Percentiles rank a stretch among this genome's conserved stretches.
Conservation (phyloP, 2,797 vertebrate genomes). For the Syngnathus rostellatus region DNA sequence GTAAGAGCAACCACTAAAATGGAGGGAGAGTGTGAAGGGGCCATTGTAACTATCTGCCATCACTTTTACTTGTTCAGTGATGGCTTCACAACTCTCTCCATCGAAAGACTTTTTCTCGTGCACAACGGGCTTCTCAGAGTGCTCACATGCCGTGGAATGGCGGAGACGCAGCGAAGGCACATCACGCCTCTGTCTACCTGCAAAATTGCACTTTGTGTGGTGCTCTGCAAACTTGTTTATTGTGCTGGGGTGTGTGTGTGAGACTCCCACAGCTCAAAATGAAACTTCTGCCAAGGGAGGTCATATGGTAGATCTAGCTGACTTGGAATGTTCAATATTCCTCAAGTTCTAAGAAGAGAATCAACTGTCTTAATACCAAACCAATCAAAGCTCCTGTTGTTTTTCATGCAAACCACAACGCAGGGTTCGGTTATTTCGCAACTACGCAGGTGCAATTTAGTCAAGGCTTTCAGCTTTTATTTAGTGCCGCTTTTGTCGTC, state of each 20-base stretch:
- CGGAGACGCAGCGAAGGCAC: slow-evolving; percentile 37
- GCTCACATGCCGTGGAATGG: slow-evolving; percentile 63
- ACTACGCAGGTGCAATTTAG: slow-evolving; percentile 48
- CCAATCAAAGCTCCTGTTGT: slow-evolving; percentile 53
- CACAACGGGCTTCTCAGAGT: slow-evolving; percentile 57
- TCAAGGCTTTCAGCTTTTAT: slow-evolving; percentile 38
- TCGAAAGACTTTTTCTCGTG: slow-evolving; percentile 19
- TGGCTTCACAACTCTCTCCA: not conserved
- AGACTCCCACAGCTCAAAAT: slow-evolving; percentile 43
- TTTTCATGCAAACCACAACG: slow-evolving; percentile 43
- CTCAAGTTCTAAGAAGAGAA: slow-evolving; percentile 59
- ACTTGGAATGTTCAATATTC: slow-evolving; percentile 65
- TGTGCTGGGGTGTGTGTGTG: slow-evolving; percentile 40
- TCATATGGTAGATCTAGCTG: slow-evolving; percentile 66
- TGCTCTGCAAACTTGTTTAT: slow-evolving; percentile 30
- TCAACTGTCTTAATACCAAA: slow-evolving; percentile 54
- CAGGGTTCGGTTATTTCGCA: slow-evolving; percentile 22
- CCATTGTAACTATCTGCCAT: not conserved
- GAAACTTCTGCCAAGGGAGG: slow-evolving; percentile 46
- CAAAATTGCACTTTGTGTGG: slow-evolving; percentile 30
- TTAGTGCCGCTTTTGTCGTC: slow-evolving; percentile 54
- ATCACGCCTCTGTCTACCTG: slow-evolving; percentile 30
- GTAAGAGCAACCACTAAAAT: not conserved
- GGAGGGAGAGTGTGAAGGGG: too few species aligned
- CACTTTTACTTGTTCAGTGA: not conserved